These are phyloP conservation scores for Rhorus exstirpatorius DNA, from an alignment of 2,888 invertebrate genomes.

Conservation along the genomic window DNA sequence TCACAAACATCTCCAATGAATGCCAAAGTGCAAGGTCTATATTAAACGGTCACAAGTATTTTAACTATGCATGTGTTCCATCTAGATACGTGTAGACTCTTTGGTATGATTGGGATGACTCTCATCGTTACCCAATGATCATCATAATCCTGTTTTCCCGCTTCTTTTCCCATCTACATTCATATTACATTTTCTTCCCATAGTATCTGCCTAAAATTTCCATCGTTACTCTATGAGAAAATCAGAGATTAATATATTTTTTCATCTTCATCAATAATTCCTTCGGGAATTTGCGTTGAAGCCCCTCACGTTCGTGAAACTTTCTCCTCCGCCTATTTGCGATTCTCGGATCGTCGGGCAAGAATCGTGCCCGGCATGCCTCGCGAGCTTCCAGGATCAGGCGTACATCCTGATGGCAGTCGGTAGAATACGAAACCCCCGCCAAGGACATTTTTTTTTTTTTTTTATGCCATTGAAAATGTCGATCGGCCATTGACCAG, in stretches of 20 bases:
- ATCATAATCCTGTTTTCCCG: too few relatives aligned
- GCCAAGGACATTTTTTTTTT: slow-evolving; percentile 20
- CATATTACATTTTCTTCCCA: background rate
- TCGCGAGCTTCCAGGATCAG: slow-evolving; percentile 82
- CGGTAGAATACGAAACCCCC: slow-evolving; percentile 45
- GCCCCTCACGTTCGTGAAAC: background rate
- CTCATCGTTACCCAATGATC: too few relatives aligned
- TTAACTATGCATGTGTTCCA: too few relatives aligned
- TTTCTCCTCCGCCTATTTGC: slow-evolving; percentile 24
- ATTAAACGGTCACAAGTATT: too few relatives aligned
- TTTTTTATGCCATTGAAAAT: slow-evolving; percentile 66
- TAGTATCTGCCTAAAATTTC: background rate
- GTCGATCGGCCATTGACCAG: slow-evolving; percentile 66
- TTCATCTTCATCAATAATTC: background rate
- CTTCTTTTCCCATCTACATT: too few relatives aligned
- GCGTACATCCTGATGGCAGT: slow-evolving; percentile 78
- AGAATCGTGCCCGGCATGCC: slow-evolving; percentile 82
- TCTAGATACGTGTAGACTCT: too few relatives aligned
- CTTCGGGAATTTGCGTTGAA: background rate
- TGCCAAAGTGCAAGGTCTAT: too few relatives aligned
- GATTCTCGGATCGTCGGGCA: slow-evolving; percentile 65
- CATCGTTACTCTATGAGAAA: background rate
- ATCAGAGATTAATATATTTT: background rate
- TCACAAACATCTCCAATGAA: too few relatives aligned
- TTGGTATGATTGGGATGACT: too few relatives aligned